Evolutionary conservation across 1,140 invertebrate genomes (phyloP), one percentile per base, ranked within the genome.

Genomic region (Leptestheria dahalacensis): DNA sequence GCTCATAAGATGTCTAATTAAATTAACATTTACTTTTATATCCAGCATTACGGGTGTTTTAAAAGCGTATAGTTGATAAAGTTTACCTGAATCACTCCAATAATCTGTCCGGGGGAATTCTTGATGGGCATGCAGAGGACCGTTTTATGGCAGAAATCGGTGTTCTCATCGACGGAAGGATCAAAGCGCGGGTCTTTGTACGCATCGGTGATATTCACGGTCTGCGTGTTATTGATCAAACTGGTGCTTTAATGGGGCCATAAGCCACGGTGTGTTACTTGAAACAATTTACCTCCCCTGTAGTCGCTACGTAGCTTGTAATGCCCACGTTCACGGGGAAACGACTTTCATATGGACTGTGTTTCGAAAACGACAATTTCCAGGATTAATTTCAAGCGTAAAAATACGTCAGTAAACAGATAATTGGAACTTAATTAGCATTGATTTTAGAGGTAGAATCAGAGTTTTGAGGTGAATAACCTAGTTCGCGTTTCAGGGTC

Each of bases 301-400:
- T 95, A n/a, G 90, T 89, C 28, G 93, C 92, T 21, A 96, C 93
- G 72, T 91, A 85, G 49, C 92, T 91, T 10, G 91, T 96, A 63
- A 96, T 93, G 20, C 93, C 95, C 65, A 95, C 83, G 71, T 95
- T 94, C 66, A 97, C 95, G 9, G 94, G 92, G 76, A 98, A 97
- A 65, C 90, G 77, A 64, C 86, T 88, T 70, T 92, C 89, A 71
- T 87, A 90, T 29, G 88, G 46, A 47, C 48, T 88, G n/a, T n/a
- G n/a, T n/a, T n/a, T n/a, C n/a, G n/a, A n/a, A n/a, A n/a, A n/a
- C n/a, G n/a, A n/a, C n/a, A n/a, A n/a, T n/a, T n/a, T n/a, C n/a
- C n/a, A n/a, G n/a, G n/a, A n/a, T n/a, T n/a, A n/a, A n/a, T n/a
- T n/a, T n/a, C n/a, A n/a, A n/a, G n/a, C n/a, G n/a, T n/a, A n/a